Percentiles rank a stretch among this genome's conserved stretches.
Conservation (phyloP, 2,113 vertebrate genomes). For the Sebastes schlegelii region DNA sequence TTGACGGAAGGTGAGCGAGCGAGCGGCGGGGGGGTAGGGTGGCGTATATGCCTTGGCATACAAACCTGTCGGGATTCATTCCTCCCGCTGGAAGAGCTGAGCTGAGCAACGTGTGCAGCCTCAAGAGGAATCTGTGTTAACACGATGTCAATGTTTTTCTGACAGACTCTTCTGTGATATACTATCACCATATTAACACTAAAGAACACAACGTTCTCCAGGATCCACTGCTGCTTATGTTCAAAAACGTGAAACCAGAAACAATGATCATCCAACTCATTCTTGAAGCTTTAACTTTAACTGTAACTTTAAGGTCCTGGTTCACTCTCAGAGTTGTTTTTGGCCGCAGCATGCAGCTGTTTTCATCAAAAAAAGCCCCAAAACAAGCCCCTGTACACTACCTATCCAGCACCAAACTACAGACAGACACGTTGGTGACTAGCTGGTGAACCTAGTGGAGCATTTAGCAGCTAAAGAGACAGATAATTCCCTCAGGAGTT, state of each 20-base stretch:
- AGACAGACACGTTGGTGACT: neutral
- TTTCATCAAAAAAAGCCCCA: too few species aligned
- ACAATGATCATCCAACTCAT: neutral
- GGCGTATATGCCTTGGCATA: constrained; percentile 24
- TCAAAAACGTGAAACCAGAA: neutral
- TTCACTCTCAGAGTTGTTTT: neutral
- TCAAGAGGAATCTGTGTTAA: constrained; percentile 35
- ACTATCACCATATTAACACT: neutral
- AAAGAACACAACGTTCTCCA: neutral
- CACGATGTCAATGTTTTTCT: constrained; percentile 27
- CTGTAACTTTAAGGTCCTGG: neutral
- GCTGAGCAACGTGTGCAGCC: constrained; percentile 18
- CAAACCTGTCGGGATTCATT: constrained; percentile 82
- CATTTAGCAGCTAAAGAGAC: neutral
- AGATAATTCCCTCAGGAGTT: neutral
- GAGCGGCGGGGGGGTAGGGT: constrained; percentile 45
- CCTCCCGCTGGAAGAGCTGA: constrained; percentile 46
- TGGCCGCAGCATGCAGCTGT: too few species aligned
- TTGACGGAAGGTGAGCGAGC: constrained; percentile 33
- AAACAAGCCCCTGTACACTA: too few species aligned
- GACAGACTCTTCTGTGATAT: neutral
- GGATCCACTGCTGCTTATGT: neutral
- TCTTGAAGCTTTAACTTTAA: neutral
- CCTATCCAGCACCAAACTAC: too few species aligned
- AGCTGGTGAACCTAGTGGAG: neutral